Evolutionary conservation across 2,888 invertebrate genomes (phyloP), one percentile per base, ranked within the genome.

Genomic region (Notocelia uddmanniana): DNA sequence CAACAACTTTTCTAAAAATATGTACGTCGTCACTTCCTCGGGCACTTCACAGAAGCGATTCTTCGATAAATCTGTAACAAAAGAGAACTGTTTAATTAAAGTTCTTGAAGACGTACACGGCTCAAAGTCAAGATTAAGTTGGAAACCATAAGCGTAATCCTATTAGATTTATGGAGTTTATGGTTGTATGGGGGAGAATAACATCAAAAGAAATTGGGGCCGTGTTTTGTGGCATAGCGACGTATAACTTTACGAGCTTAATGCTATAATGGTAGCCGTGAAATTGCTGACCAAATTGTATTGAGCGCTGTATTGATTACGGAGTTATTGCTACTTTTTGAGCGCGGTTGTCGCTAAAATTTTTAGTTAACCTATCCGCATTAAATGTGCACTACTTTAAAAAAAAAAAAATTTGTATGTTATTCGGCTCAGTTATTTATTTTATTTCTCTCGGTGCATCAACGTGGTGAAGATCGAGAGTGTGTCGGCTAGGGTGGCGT

Each of bases 1-100:
- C 81, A 97, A 95, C 78, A 99, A 94, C 83, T 96, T 96, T 94
- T 99, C 98, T 90, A 98, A 95, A 89, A 97, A 98, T 79, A 96
- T 94, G 90, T 97, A 98, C 75, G 96, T 95, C 76, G 98, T 98
- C 77, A 99, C 94, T 94, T 98, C 98, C 85, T 96, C 96, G 69
- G 99, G 99, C 83, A 99, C 94, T 91, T 98, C 98, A 87, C 95
- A 95, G 89, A 99, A 97, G 79, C 98, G 86, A 83, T 93, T 93
- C 80, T 92, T 93, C 77, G 93, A 93, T 79, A 93, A 86, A 91
- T 93, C 93, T 93, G 93, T 75, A 92, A 92, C 89, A 89, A 91
- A 80, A 41, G 75, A 77, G 79, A 69, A 57, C 2, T 3, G 55
- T 6, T 8, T 66, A 55, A 54, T 68, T 67, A 45, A 18, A 34